Evolutionary conservation across 2,888 invertebrate genomes (phyloP), one percentile per base, ranked within the genome.

Genomic region (Ypsolopha scabrella): DNA sequence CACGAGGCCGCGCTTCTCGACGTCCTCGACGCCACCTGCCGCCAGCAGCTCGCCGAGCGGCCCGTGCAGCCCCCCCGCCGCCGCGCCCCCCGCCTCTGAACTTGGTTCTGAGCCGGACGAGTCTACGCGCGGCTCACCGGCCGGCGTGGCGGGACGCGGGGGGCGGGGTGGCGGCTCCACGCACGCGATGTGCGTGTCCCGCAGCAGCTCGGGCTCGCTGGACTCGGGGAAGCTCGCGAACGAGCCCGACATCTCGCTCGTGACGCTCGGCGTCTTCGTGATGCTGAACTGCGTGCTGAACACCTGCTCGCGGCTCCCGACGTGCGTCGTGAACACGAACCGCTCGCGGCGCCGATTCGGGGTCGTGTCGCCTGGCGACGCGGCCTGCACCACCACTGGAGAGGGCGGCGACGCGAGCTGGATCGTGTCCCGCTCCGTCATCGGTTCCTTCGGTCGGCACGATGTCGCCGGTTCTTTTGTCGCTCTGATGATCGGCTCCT

Each of bases 31-130:
- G 33, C 82, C 75, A 48, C 70, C 72, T 8, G 55, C 58, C 37
- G 57, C 55, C 51, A 58, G 57, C 51, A 68, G 61, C 7, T 69
- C 60, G 45, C 67, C 62, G 9, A 67, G 52, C 35, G 70, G 69
- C 51, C 67, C 39, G 6, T 6, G 39, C 11, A 2, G 9, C 11
- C 2, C 77, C 52, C 83, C 80, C 54, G 57, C 60, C 56, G 69
- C 55, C 60, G 48, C 35, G 62, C 55, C 36, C 36, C 60, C 89
- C 34, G 88, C 76, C 62, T 92, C 92, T 6, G 91, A 89, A 64
- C 92, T 92, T n/a, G 88, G 78, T 66, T 93, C 93, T 10, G 93
- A 93, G 63, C 91, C 93, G 0, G 93, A 93, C 0, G 91, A 91
- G 60, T 89, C 88, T 34, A 75, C 67, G 24, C 87, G 87, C 48